A percentile compares a stretch with the other conserved stretches of the same genome.
Evolutionary conservation across 2,888 invertebrate species (phyloP).

Genomic region (Mechanitis messenoides): DNA sequence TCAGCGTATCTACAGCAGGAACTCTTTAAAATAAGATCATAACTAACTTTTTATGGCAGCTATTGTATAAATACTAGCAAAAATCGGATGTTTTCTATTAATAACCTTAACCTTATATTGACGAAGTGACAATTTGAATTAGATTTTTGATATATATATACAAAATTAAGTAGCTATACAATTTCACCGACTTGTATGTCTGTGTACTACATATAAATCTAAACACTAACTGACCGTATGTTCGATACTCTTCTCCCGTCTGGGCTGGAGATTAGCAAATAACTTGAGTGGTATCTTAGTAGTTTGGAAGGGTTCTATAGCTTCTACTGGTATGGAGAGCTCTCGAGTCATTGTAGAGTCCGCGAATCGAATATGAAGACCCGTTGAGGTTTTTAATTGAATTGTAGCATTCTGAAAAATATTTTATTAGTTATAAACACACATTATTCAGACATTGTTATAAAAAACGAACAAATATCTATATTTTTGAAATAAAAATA

Average conservation of each 20-base stretch:
- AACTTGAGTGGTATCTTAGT: slow-evolving; percentile 79
- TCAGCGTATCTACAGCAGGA: too few species aligned
- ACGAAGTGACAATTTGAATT: neutral
- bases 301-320: slow-evolving; percentile 81
- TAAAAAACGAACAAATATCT: too few species aligned
- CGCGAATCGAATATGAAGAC: slow-evolving; percentile 76
- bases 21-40: too few species aligned
- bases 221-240: slow-evolving; percentile 76
- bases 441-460: neutral
- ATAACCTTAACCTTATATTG: too few species aligned
- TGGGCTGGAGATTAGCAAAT: slow-evolving; percentile 85
- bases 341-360: slow-evolving; percentile 60
- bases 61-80: too few species aligned
- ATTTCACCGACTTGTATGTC: too few species aligned
- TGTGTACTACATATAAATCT: too few species aligned
- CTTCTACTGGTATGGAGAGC: slow-evolving; percentile 74
- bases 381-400: slow-evolving; percentile 81
- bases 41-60: too few species aligned
- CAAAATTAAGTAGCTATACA: too few species aligned
- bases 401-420: slow-evolving; percentile 74
- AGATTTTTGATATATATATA: too few species aligned
- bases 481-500: too few species aligned
- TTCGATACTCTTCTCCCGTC: slow-evolving; percentile 80
- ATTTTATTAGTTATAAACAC: neutral
- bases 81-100: too few species aligned